A percentile compares a stretch with the other conserved stretches of the same genome.
Evolutionary conservation across 2,888 invertebrate species (phyloP).

Genomic region (Caenorhabditis sp.): DNA sequence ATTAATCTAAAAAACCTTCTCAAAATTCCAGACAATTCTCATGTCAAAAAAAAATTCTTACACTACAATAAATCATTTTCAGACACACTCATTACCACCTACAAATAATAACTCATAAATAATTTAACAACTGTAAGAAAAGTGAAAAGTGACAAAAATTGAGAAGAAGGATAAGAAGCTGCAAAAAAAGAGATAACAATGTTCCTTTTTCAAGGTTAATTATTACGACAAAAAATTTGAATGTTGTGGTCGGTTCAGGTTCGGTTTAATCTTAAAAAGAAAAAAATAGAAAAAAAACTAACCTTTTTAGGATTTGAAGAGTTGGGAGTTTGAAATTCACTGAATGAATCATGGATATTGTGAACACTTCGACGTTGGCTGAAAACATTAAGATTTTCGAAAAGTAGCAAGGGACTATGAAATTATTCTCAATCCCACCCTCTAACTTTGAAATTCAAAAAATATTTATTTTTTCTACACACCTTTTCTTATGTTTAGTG

Average conservation of each 20-base stretch:
- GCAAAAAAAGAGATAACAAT: background rate
- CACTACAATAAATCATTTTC: background rate
- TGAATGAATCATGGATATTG: conserved; percentile 15
- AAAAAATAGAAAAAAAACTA: conserved; percentile 25
- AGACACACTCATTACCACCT: background rate
- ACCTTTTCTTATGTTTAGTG: conserved; percentile 23
- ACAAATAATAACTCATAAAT: background rate
- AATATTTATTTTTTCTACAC: background rate
- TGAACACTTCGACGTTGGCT: conserved; percentile 46
- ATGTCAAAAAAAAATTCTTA: no score
- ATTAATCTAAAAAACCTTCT: no score
- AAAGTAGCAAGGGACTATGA: no score
- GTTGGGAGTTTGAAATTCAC: conserved; percentile 23
- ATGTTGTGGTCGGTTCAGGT: background rate
- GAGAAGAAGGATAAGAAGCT: background rate
- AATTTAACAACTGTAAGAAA: background rate
- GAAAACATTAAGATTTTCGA: conserved; percentile 13
- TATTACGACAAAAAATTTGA: background rate
- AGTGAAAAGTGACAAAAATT: background rate
- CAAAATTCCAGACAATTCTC: no score
- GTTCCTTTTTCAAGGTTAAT: background rate
- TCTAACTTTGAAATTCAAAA: no score
- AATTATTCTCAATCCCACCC: no score
- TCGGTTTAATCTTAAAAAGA: no score
- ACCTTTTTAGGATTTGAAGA: conserved; percentile 38